Evolutionary conservation across 1,140 invertebrate genomes (phyloP).

Genomic region (Cyclina sinensis): DNA sequence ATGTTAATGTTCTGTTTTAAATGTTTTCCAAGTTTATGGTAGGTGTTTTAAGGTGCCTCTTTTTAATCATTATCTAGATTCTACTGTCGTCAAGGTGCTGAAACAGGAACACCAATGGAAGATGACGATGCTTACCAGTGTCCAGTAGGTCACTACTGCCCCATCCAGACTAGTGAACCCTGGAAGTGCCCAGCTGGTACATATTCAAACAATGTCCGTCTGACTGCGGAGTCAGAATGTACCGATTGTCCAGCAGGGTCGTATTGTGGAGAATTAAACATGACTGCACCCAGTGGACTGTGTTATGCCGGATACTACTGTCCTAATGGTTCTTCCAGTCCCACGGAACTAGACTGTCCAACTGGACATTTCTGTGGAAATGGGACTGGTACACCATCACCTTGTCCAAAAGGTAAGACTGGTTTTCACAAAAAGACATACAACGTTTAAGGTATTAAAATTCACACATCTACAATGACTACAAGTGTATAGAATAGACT

Average conservation of each 20-base stretch:
- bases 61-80: constrained; percentile 71
- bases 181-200: constrained; percentile 83
- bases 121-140: constrained; percentile 82
- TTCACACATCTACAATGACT: no score
- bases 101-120: constrained; percentile 80
- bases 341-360: constrained; percentile 77
- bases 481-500: no score
- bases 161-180: constrained; percentile 77
- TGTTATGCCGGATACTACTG: constrained; percentile 83
- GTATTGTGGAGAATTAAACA: constrained; percentile 78
- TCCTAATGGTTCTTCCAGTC: constrained; percentile 71
- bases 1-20: no score
- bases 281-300: constrained; percentile 75
- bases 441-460: no score
- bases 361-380: constrained; percentile 78
- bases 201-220: constrained; percentile 76
- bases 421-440: no score
- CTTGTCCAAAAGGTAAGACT: constrained; percentile 81
- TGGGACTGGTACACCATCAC: constrained; percentile 72
- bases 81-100: constrained; percentile 81
- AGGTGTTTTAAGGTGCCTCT: no score
- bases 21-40: no score
- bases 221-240: constrained; percentile 75
- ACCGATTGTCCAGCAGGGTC: constrained; percentile 82
- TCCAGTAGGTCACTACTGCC: constrained; percentile 83